Evolutionary conservation across 2,113 vertebrate species (phyloP).

Genomic region (Pyxicephalus adspersus): DNA sequence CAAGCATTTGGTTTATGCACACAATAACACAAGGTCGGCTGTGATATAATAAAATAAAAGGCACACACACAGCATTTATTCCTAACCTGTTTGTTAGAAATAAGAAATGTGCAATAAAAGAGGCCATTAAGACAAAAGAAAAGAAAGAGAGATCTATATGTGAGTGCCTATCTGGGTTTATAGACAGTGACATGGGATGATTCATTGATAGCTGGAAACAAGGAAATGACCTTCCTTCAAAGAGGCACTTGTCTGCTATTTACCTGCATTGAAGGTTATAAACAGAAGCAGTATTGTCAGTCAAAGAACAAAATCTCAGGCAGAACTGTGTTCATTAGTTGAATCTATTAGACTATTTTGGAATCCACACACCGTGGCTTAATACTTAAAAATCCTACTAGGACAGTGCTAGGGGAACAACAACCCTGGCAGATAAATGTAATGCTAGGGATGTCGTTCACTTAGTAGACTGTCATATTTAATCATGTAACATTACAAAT

Average conservation of each 20-base stretch:
- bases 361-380: too few species aligned
- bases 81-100: slow-evolving; percentile 26
- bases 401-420: too few species aligned
- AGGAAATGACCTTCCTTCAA: slow-evolving; percentile 37
- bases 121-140: slow-evolving; percentile 29
- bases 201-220: slow-evolving; percentile 40
- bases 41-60: background rate
- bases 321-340: background rate
- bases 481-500: too few species aligned
- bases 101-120: slow-evolving; percentile 7
- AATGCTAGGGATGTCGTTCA: too few species aligned
- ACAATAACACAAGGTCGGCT: fast-evolving
- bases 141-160: slow-evolving; percentile 18
- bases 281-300: slow-evolving; percentile 16
- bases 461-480: too few species aligned
- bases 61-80: slow-evolving; percentile 1
- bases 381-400: too few species aligned
- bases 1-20: background rate
- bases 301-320: background rate
- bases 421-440: too few species aligned
- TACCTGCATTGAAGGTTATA: slow-evolving; percentile 28
- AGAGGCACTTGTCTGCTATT: slow-evolving; percentile 30
- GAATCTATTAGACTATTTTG: background rate
- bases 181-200: slow-evolving; percentile 13
- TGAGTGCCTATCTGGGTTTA: background rate